These are phyloP conservation scores for Dryomyza anilis DNA, from an alignment of 2,888 invertebrate genomes.

Conservation along the genomic window DNA sequence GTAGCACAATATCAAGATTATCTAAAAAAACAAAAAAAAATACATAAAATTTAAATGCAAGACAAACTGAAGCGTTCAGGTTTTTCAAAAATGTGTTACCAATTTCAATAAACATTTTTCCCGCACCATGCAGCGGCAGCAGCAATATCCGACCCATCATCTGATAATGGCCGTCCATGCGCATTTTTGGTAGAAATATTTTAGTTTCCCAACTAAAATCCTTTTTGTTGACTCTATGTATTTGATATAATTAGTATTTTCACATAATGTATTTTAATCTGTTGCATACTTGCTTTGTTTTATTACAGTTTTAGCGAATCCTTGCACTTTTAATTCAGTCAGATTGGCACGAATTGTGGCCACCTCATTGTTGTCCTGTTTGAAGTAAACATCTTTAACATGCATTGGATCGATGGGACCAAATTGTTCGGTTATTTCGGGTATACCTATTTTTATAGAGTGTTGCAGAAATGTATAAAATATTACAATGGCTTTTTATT, in stretches of 20 bases:
- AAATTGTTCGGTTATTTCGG: conserved; percentile 58
- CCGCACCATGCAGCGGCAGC: conserved; percentile 71
- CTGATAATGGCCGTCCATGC: conserved; percentile 71
- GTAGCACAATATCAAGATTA: conserved; percentile 69
- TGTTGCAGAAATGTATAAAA: no score
- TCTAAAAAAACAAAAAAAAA: conserved; percentile 57
- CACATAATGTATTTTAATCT: no score
- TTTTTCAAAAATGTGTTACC: no score
- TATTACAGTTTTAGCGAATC: conserved; percentile 69
- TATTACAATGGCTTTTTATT: no score
- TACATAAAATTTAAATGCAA: background rate
- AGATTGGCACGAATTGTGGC: conserved; percentile 73
- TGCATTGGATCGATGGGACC: conserved; percentile 69
- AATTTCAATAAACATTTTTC: conserved; percentile 73
- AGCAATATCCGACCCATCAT: conserved; percentile 70
- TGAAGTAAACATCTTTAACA: conserved; percentile 68
- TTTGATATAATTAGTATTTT: no score
- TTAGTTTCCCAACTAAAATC: conserved; percentile 72
- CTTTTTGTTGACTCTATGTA: conserved; percentile 69
- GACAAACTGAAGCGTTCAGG: no score
- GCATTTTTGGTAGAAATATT: conserved; percentile 68
- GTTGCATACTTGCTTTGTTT: conserved; percentile 70
- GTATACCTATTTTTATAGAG: conserved; percentile 44
- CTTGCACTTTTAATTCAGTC: conserved; percentile 68
- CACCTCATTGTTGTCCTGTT: conserved; percentile 74